A percentile compares a stretch with the other conserved stretches of the same genome.
phyloP scores from a whole-genome alignment of 1,140 invertebrate genomes.

The Plectus sambesii region DNA sequence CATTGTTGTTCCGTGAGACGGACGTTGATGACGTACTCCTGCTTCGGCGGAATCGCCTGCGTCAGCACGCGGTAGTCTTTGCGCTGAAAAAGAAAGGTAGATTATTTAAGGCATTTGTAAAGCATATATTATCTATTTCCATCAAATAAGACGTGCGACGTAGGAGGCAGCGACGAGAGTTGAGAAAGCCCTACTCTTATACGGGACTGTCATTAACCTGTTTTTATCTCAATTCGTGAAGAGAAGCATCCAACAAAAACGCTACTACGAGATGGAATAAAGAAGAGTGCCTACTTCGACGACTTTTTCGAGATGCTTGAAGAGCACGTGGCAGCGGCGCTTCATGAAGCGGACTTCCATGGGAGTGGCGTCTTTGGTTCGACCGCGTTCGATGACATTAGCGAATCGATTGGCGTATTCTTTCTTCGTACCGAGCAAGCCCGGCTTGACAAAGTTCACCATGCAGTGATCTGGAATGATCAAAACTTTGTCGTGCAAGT shows the following conservation, averaged over 20 bases:
- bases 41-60: slow-evolving; percentile 80
- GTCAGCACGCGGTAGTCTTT: slow-evolving; percentile 80
- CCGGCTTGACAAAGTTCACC: slow-evolving; percentile 52
- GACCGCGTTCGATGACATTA: slow-evolving; percentile 55
- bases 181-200: too few relatives aligned
- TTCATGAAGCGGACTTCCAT: slow-evolving; percentile 33
- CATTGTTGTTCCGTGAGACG: slow-evolving; percentile 69
- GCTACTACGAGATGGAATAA: too few relatives aligned
- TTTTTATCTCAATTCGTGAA: too few relatives aligned
- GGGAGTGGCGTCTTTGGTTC: slow-evolving; percentile 30
- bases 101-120: too few relatives aligned
- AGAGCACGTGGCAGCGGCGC: slow-evolving; percentile 40
- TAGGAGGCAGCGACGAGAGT: too few relatives aligned
- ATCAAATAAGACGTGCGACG: too few relatives aligned
- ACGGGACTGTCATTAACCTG: too few relatives aligned
- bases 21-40: slow-evolving; percentile 84
- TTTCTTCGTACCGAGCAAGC: slow-evolving; percentile 48
- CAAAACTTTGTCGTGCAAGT: too few relatives aligned
- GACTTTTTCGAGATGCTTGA: slow-evolving; percentile 48
- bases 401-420: slow-evolving; percentile 62
- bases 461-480: slow-evolving; percentile 49
- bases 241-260: too few relatives aligned
- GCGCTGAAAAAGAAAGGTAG: slow-evolving; percentile 58
- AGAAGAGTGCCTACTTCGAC: too few relatives aligned
- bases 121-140: too few relatives aligned